A percentile compares a stretch with the other conserved stretches of the same genome.
Evolutionary conservation across 2,888 invertebrate species (phyloP).

Genomic region (Hyppa rectilinea): DNA sequence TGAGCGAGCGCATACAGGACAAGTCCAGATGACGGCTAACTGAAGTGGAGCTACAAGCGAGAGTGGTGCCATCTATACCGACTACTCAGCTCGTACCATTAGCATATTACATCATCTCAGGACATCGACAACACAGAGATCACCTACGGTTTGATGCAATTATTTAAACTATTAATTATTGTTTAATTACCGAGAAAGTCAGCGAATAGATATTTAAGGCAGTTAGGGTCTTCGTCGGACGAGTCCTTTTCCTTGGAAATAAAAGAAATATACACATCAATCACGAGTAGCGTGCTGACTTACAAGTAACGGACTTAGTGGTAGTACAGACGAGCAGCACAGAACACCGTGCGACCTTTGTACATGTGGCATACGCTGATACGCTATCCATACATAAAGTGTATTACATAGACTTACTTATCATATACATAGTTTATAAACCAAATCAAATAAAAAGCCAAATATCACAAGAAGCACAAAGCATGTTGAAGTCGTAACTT

Average conservation of each 20-base stretch:
- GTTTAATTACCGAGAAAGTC: conserved; percentile 92
- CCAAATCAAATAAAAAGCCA: conserved; percentile 86
- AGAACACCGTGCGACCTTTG: conserved; percentile 67
- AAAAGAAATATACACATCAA: conserved; percentile 82
- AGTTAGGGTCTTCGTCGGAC: conserved; percentile 91
- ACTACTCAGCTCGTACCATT: conserved; percentile 73
- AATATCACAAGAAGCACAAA: conserved; percentile 89
- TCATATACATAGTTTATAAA: conserved; percentile 72
- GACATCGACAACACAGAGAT: conserved; percentile 87
- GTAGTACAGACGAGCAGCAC: conserved; percentile 43
- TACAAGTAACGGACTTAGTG: conserved; percentile 52
- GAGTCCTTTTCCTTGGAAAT: conserved; percentile 86
- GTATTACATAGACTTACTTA: conserved; percentile 61
- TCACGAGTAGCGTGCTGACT: conserved; percentile 65
- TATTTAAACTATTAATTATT: conserved; percentile 61
- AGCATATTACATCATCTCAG: conserved; percentile 77
- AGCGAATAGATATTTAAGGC: conserved; percentile 93
- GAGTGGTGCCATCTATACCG: conserved; percentile 74
- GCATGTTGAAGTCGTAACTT: conserved; percentile 74
- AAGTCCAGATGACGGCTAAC: conserved; percentile 41
- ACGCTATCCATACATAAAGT: conserved; percentile 51
- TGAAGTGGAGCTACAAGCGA: conserved; percentile 61
- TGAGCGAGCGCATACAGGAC: conserved; percentile 60
- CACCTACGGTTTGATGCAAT: conserved; percentile 81
- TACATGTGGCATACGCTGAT: conserved; percentile 69